Evolutionary conservation across 1,140 invertebrate genomes (phyloP).

Genomic region (Lerema accius): DNA sequence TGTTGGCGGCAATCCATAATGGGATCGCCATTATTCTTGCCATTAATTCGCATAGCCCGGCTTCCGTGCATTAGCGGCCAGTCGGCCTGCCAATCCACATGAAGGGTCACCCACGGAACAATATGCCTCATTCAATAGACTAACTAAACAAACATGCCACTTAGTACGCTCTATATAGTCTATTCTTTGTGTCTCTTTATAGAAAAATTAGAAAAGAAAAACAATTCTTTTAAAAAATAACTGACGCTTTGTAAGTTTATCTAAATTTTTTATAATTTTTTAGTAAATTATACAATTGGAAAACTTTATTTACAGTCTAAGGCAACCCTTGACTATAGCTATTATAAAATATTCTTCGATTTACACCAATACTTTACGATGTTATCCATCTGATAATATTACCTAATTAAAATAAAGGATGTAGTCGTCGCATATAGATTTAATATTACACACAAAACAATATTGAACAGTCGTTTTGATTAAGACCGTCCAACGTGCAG

Average conservation of each 20-base stretch:
- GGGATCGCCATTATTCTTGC: conserved; percentile 82
- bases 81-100: conserved; percentile 68
- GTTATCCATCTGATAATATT: too few species aligned
- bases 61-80: conserved; percentile 81
- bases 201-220: conserved; percentile 13
- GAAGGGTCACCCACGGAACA: conserved; percentile 62
- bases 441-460: conserved; percentile 11
- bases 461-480: not conserved
- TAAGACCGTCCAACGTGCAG: not conserved
- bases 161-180: conserved; percentile 14
- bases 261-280: too few species aligned
- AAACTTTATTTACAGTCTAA: too few species aligned
- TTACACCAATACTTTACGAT: too few species aligned
- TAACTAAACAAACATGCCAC: conserved; percentile 39
- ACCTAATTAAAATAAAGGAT: too few species aligned
- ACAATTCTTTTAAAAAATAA: conserved; percentile 16
- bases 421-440: conserved; percentile 2
- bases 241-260: too few species aligned
- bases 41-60: conserved; percentile 80
- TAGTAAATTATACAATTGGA: too few species aligned
- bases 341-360: too few species aligned
- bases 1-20: conserved; percentile 83
- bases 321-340: too few species aligned
- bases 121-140: conserved; percentile 50
- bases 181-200: conserved; percentile 1